Evolutionary conservation across 2,888 invertebrate genomes (phyloP).

Genomic region (Cotesia congregata): DNA sequence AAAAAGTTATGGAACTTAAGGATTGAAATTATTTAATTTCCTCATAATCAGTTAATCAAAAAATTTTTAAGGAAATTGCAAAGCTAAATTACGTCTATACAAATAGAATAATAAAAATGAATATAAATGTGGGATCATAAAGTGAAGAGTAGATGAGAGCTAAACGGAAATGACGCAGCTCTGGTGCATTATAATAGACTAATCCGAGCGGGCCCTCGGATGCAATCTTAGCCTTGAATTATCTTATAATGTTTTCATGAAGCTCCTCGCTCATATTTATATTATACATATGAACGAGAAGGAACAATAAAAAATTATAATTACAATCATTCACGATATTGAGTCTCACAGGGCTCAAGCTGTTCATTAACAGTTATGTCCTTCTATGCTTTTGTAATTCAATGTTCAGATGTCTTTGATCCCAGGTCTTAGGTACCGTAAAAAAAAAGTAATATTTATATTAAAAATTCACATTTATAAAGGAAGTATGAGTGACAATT

Average conservation of each 20-base stretch:
- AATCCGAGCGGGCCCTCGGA: slow-evolving; percentile 30
- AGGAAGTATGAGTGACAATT: too few species aligned
- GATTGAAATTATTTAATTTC: too few species aligned
- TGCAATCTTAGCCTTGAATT: slow-evolving; percentile 58
- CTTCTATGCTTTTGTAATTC: background rate
- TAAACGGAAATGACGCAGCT: slow-evolving; percentile 63
- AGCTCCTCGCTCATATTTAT: slow-evolving; percentile 56
- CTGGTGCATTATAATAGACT: slow-evolving; percentile 48
- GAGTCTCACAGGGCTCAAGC: slow-evolving; percentile 24
- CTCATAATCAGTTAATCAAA: too few species aligned
- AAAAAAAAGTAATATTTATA: background rate
- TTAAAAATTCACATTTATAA: too few species aligned
- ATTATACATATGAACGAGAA: slow-evolving; percentile 14
- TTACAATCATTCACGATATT: slow-evolving; percentile 56
- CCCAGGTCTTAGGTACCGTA: background rate
- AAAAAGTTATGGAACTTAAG: too few species aligned
- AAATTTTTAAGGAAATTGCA: background rate
- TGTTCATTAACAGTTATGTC: slow-evolving; percentile 52
- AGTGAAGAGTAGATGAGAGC: slow-evolving; percentile 31
- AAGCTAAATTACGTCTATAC: background rate
- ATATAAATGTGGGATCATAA: background rate
- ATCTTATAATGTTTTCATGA: slow-evolving; percentile 65
- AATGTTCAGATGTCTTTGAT: background rate
- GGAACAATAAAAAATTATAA: slow-evolving; percentile 62
- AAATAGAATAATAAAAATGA: background rate